Base-by-base conservation (phyloP, 2,113 vertebrate genomes). In the Gnathonemus longibarbis region DNA sequence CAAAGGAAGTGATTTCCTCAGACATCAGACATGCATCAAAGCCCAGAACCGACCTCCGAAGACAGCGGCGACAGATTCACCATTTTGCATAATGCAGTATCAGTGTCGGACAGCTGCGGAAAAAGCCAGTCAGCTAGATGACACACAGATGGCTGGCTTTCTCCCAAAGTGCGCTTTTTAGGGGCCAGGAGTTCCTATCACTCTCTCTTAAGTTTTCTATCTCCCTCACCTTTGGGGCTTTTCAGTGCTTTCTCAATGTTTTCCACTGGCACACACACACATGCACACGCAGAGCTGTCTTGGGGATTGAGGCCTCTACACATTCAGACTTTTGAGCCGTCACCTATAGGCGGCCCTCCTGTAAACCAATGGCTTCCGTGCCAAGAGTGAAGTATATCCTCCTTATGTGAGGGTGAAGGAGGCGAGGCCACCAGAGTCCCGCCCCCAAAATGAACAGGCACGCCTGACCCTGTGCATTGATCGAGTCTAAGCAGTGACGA, bases 1-100 rank as follows among this genome's bases (percentile, higher is more conserved):
- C 46, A 87, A 52, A 87, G 31, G 50, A 24, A 35, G 85, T 27
- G 49, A 53, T 56, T 87, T 87, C 24, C 50, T 52, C 21, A 6
- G 84, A 35, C 85, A 21, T 87, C 85, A 87, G 49, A 87, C 50
- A 31, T 52, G 50, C 85, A 56, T 87, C n/a, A n/a, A 87, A 87
- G 85, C 85, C 13, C 49, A 53, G 50, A 27, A 50, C 13, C 9
- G 49, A 46, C 49, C 46, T 87, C 49, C 5, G n/a, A 27, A 53
- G 27, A 56, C 21, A 87, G 50, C 11, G 13, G n/a, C 49, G 27
- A n/a, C 42, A 84, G 21, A 45, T 84, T 84, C 19, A 3, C 45
- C 83, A 84, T 42, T 84, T 84, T 48, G 83, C 83, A 84, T 84
- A 84, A 84, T 84, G 39, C 83, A 48, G 83, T 13, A 48, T 84